These are phyloP conservation scores for Ectemnius continuus DNA, from an alignment of 2,888 invertebrate genomes.

Conservation along the genomic window DNA sequence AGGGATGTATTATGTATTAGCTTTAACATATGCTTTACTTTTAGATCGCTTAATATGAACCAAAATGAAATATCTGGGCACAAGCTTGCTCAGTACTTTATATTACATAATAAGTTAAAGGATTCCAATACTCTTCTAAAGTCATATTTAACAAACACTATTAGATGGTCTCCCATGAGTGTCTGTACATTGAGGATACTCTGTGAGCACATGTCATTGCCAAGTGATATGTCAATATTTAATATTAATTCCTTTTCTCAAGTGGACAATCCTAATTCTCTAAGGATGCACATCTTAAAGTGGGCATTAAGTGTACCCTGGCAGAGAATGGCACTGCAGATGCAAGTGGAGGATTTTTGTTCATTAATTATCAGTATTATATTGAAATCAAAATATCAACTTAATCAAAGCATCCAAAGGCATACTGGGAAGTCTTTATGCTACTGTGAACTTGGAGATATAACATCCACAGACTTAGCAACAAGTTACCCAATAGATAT, in stretches of 20 bases:
- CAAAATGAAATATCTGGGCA: conserved; percentile 77
- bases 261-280: conserved; percentile 49
- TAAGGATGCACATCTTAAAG: conserved; percentile 64
- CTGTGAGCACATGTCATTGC: conserved; percentile 70
- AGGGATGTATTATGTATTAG: not conserved
- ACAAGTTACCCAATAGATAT: conserved; percentile 39
- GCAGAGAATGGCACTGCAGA: conserved; percentile 43
- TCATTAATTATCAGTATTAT: conserved; percentile 63
- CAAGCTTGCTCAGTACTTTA: conserved; percentile 76
- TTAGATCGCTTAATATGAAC: conserved; percentile 78
- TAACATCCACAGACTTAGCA: no score
- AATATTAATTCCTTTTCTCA: conserved; percentile 46
- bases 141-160: conserved; percentile 75
- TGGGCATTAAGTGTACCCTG: conserved; percentile 66
- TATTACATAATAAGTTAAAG: conserved; percentile 69
- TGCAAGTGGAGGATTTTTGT: conserved; percentile 63
- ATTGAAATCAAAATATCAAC: conserved; percentile 46
- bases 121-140: conserved; percentile 74
- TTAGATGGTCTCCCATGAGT: conserved; percentile 74
- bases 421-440: conserved; percentile 14
- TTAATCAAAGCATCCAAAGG: conserved; percentile 12
- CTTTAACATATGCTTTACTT: conserved; percentile 49
- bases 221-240: conserved; percentile 60
- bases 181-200: conserved; percentile 74
- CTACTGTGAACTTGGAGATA: conserved; percentile 16